Percentiles rank a stretch among this genome's conserved stretches.
phyloP scores from a whole-genome alignment of 2,113 vertebrate species.

The Brachypteracias leptosomus region DNA sequence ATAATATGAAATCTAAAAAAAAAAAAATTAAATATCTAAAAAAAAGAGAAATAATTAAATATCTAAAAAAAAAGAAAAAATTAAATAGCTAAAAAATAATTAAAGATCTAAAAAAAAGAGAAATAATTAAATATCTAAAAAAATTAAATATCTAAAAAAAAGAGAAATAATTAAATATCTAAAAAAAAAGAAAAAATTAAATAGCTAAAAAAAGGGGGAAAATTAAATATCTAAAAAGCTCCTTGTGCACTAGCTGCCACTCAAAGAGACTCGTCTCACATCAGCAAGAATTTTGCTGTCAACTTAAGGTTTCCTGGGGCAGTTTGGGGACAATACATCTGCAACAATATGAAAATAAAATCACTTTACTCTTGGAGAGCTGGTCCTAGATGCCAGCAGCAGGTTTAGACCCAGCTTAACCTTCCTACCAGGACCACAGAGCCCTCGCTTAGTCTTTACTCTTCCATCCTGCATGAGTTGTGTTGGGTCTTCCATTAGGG shows the following conservation, averaged over 20 bases:
- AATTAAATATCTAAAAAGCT: too few species aligned
- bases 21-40: too few species aligned
- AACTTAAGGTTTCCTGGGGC: background rate
- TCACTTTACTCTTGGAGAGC: background rate
- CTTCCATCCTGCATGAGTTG: fast-evolving
- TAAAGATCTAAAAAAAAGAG: too few species aligned
- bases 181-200: too few species aligned
- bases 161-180: too few species aligned
- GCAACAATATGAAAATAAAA: background rate
- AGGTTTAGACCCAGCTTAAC: background rate
- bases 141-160: too few species aligned
- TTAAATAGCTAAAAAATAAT: too few species aligned
- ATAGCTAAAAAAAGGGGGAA: too few species aligned
- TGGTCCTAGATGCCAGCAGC: background rate
- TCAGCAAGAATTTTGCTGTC: background rate
- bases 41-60: too few species aligned
- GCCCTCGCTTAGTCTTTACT: background rate
- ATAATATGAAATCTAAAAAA: too few species aligned
- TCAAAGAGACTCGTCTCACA: background rate
- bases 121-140: too few species aligned
- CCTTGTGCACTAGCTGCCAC: background rate
- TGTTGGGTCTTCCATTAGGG: fast-evolving
- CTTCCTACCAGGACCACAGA: fast-evolving
- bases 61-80: too few species aligned
- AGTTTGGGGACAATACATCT: fast-evolving